phyloP scores from a whole-genome alignment of 1,140 invertebrate genomes.

The Limonius californicus region DNA sequence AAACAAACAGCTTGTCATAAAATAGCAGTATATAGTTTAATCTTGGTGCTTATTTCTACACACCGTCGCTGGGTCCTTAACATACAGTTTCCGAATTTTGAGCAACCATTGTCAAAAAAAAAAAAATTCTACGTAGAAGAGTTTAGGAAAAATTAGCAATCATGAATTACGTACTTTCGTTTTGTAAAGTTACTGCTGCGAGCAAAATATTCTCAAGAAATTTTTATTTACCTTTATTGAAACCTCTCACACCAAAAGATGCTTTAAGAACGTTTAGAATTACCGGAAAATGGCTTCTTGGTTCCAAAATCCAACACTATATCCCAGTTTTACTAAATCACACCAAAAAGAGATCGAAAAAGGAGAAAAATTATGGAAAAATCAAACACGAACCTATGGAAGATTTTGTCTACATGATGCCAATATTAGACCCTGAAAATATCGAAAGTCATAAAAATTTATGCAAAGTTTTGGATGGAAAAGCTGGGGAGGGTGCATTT shows the following conservation, averaged over 20 bases:
- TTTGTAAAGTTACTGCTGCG: constrained; percentile 77
- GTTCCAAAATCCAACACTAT: constrained; percentile 69
- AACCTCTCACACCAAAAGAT: constrained; percentile 75
- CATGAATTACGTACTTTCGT: constrained; percentile 56
- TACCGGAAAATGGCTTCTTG: constrained; percentile 62
- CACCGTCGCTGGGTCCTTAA: no score
- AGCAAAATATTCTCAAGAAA: constrained; percentile 75
- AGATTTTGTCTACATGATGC: constrained; percentile 71
- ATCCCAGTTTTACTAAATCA: constrained; percentile 68
- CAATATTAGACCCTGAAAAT: constrained; percentile 58
- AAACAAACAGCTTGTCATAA: no score
- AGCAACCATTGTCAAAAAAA: no score
- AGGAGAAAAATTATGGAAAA: constrained; percentile 59
- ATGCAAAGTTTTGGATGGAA: constrained; percentile 57
- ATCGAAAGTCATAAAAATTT: constrained; percentile 60
- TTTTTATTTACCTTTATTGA: constrained; percentile 78
- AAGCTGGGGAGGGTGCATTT: constrained; percentile 58
- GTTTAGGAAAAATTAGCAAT: no score
- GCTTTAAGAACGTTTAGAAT: constrained; percentile 75
- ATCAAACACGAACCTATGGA: constrained; percentile 61
- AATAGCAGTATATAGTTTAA: no score
- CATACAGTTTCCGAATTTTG: no score
- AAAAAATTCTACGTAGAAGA: no score
- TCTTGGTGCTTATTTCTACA: no score
- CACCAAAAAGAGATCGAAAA: constrained; percentile 60